Evolutionary conservation across 2,113 vertebrate genomes (phyloP), one percentile per base, ranked within the genome.

Genomic region (Gallinago paraguaiae): DNA sequence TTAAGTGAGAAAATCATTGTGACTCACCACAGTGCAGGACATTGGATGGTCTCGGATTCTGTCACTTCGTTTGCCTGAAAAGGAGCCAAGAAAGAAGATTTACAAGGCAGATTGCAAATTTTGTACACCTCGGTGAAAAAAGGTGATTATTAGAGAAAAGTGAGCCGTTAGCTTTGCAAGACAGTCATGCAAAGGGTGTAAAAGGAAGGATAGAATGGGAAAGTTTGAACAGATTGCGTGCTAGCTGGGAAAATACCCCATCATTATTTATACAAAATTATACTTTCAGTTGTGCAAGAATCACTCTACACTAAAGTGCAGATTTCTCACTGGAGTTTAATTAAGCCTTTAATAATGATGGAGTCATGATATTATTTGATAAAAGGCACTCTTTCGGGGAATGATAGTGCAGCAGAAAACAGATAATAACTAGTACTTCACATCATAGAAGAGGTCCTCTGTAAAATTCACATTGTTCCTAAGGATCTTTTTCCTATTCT

Each of bases 1-100:
- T 90, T 75, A 86, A 82, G 65, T 27, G 45, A 90, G 80, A 90
- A 92, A 91, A 88, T 86, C 60, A 37, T 31, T 81, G 65, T 92
- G 86, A 94, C 88, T 96, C 72, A 93, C 31, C 72, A 45, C 45
- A 82, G 53, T 88, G 57, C 15, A 53, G 83, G 65, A 83, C 72
- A 69, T 13, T 37, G 72, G 72, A 88, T 79, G 76, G 61, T 76
- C 48, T 79, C 72, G 0, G 48, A 79, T 89, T 79, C 86, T 81
- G 43, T 83, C 65, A 74, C 20, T 83, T 80, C 43, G 6, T 79
- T 90, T 74, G 60, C 77, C 50, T 90, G 90, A 86, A 95, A 88
- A 64, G n/a, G 53, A 86, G 61, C n/a, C 77, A 92, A 88, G 57
- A 92, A 74, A 22, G 41, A 68, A 81, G 68, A 90, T 84, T 91